Conservation (phyloP, 2,888 invertebrate genomes). For the Rotaria sp. region DNA sequence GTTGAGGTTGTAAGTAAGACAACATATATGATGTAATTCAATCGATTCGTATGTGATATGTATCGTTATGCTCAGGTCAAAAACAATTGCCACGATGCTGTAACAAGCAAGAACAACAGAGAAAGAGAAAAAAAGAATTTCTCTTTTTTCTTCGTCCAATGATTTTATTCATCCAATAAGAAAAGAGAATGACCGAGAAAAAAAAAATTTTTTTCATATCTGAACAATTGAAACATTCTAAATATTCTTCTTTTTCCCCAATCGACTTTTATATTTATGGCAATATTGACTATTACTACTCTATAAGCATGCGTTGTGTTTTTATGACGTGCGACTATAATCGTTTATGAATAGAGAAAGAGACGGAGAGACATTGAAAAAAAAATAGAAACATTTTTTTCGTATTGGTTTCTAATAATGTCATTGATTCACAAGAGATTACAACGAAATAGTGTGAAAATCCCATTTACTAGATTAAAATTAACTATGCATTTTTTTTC, state of each 20-base stretch:
- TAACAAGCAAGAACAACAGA: background rate
- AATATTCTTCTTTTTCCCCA: background rate
- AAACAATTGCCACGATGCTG: background rate
- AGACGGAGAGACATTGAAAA: background rate
- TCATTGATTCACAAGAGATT: slow-evolving; percentile 5
- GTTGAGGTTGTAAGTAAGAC: background rate
- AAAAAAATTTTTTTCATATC: background rate
- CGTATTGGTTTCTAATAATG: background rate
- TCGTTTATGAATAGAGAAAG: slow-evolving; percentile 6
- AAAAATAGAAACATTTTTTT: background rate
- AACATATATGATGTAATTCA: slow-evolving; percentile 6
- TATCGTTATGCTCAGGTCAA: background rate
- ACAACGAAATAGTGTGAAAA: background rate
- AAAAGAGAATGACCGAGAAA: background rate
- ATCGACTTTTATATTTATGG: background rate
- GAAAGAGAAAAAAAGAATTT: background rate
- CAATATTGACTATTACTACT: background rate
- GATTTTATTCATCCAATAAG: background rate
- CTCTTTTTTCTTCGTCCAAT: background rate
- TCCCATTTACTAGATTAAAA: slow-evolving; percentile 12
- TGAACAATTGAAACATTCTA: background rate
- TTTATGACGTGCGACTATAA: background rate
- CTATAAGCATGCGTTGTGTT: background rate
- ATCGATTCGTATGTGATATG: background rate
- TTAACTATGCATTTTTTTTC: background rate